Evolutionary conservation across 92 coral and sea anemone species (phyloP).

Genomic region (Zoanthus sociatus): DNA sequence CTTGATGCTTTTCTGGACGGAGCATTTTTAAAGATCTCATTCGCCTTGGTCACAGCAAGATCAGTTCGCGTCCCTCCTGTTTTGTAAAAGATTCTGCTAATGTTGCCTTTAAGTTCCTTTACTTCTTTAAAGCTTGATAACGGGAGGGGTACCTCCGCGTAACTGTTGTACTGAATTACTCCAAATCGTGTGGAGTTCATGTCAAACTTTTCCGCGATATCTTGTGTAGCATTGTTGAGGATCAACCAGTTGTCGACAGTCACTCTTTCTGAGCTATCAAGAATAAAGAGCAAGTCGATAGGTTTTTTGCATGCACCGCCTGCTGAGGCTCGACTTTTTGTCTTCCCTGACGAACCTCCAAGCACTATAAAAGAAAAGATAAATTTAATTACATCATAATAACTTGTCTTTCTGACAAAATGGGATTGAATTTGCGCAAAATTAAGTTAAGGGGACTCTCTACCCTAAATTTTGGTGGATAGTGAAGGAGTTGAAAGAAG

Average conservation of each 20-base stretch:
- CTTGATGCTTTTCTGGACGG: conserved; percentile 78
- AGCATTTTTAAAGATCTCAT: conserved; percentile 79
- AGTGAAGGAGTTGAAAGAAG: too few species aligned
- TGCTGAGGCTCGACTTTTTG: not conserved
- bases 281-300: conserved; percentile 80
- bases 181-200: conserved; percentile 77
- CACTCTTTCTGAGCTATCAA: conserved; percentile 95
- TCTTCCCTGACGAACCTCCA: not conserved
- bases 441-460: too few species aligned
- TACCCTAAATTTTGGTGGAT: too few species aligned
- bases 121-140: conserved; percentile 68
- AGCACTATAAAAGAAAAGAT: not conserved
- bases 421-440: not conserved
- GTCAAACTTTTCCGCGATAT: conserved; percentile 71
- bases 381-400: not conserved
- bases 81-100: conserved; percentile 79
- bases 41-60: conserved; percentile 78
- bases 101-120: conserved; percentile 65
- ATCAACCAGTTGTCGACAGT: conserved; percentile 87
- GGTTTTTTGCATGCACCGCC: conserved; percentile 72
- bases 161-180: conserved; percentile 80
- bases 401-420: too few species aligned
- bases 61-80: conserved; percentile 93
- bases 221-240: conserved; percentile 69
- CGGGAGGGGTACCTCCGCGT: conserved; percentile 79